Base-by-base conservation (phyloP, 2,113 vertebrate genomes). In the Mystacornis crossleyi region DNA sequence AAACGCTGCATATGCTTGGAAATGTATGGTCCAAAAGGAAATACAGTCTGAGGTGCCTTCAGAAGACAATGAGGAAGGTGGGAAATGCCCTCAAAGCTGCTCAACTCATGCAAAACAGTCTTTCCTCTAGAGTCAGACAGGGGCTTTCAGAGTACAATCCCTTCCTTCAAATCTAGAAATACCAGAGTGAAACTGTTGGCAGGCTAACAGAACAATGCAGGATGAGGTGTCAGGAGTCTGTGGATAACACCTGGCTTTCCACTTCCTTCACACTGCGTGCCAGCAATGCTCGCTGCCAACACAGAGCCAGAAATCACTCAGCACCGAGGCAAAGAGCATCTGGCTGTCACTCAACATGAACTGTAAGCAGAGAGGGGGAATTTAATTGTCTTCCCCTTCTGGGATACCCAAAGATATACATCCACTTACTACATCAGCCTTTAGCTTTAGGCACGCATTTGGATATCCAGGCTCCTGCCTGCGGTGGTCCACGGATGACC, bases 221-320 rank as follows among this genome's bases (percentile, higher is more conserved):
- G 45, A 89, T 58, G 84, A 93, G 83, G 73, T 66, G 87, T 95
- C 74, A 87, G 77, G 70, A 77, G 93, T 11, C 67, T 71, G 81
- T 88, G 94, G 79, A 69, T 73, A 93, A 94, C 95, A 96, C 94
- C 95, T 96, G 95, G 93, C 87, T 86, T 91, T 94, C 78, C 78
- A 93, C 81, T 94, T 94, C 93, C 91, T 79, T 73, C 75, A 82
- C 58, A 20, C 8, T 57, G 53, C 12, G 40, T 13, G 69, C 66
- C n/a, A 3, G 81, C 70, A 91, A 7, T 0, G 1, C 82, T 84
- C 1, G 0, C 73, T 86, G 77, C 83, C 89, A 93, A 7, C 67
- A 55, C 16, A 0, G n/a, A 79, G 93, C 81, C 84, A 96, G 95
- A 60, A 87, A 94, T 92, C 89, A 42, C 40, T 90, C 90, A 25